phyloP scores from a whole-genome alignment of 1,140 invertebrate genomes.

The Drosophila parvula region DNA sequence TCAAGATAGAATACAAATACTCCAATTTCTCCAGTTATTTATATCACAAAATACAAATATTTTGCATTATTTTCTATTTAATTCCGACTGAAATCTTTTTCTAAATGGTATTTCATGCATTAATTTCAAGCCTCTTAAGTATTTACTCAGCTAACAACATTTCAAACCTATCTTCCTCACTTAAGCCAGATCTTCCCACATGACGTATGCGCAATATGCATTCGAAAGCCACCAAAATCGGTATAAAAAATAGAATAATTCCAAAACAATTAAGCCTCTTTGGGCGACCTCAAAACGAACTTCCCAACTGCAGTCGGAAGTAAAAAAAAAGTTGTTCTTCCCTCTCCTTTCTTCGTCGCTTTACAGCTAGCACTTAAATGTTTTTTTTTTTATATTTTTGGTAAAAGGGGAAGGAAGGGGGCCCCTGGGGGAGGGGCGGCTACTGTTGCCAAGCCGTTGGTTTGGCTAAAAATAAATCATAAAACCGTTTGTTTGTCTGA shows the following conservation, averaged over 20 bases:
- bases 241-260: slow-evolving; percentile 21
- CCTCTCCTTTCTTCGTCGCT: slow-evolving; percentile 35
- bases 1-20: too few species aligned
- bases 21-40: too few species aligned
- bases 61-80: too few species aligned
- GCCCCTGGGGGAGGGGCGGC: background rate
- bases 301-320: slow-evolving; percentile 72
- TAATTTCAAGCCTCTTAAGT: slow-evolving; percentile 12
- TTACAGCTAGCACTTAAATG: slow-evolving; percentile 65
- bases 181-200: slow-evolving; percentile 28
- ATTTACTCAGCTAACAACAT: background rate
- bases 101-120: slow-evolving; percentile 19
- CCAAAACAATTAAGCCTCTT: slow-evolving; percentile 48
- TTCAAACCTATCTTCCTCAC: background rate
- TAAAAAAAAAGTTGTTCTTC: slow-evolving; percentile 48
- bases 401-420: slow-evolving; percentile 1
- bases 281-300: slow-evolving; percentile 44
- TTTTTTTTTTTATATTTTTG: slow-evolving; percentile 36
- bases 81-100: too few species aligned
- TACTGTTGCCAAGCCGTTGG: slow-evolving; percentile 67
- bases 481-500: slow-evolving; percentile 78
- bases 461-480: slow-evolving; percentile 75
- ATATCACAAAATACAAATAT: too few species aligned
- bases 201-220: slow-evolving; percentile 41
- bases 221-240: slow-evolving; percentile 4